These are phyloP conservation scores for Hiodon alosoides DNA, from an alignment of 2,113 vertebrate genomes.

Conservation along the genomic window DNA sequence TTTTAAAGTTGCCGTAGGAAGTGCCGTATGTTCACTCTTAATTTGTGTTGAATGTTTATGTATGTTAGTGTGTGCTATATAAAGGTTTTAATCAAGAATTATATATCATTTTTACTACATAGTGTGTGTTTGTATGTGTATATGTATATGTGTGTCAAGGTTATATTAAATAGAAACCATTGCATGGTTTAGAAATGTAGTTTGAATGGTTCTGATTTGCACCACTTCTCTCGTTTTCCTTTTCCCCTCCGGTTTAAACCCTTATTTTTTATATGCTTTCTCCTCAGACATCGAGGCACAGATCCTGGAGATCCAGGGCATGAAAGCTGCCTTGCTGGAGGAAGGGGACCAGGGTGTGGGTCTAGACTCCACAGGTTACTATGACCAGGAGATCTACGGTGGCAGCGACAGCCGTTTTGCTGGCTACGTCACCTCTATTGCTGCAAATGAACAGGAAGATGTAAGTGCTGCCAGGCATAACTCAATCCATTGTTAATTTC, in stretches of 20 bases:
- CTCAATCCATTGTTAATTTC: conserved; percentile 1
- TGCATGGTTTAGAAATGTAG: neutral
- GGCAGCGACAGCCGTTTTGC: conserved; percentile 94
- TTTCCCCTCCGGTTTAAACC: neutral
- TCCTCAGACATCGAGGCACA: conserved; percentile 92
- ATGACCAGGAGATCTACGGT: conserved; percentile 95
- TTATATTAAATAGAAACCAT: too few relatives aligned
- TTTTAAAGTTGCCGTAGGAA: too few relatives aligned
- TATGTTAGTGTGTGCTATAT: too few relatives aligned
- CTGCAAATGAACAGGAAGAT: conserved; percentile 94
- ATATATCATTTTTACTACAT: too few relatives aligned
- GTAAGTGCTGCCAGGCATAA: conserved; percentile 58
- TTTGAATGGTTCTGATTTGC: neutral
- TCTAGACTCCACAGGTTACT: conserved; percentile 93
- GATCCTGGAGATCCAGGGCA: conserved; percentile 96
- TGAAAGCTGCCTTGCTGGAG: conserved; percentile 79
- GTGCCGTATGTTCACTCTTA: too few relatives aligned
- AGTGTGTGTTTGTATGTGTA: too few relatives aligned
- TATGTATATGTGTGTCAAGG: too few relatives aligned
- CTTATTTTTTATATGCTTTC: neutral
- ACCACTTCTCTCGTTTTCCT: neutral
- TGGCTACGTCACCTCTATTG: conserved; percentile 96
- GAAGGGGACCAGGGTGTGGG: conserved; percentile 90
- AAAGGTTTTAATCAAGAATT: too few relatives aligned
- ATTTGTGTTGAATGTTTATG: too few relatives aligned